Base-by-base conservation (phyloP, 2,888 invertebrate species). In the Oligia latruncula region DNA sequence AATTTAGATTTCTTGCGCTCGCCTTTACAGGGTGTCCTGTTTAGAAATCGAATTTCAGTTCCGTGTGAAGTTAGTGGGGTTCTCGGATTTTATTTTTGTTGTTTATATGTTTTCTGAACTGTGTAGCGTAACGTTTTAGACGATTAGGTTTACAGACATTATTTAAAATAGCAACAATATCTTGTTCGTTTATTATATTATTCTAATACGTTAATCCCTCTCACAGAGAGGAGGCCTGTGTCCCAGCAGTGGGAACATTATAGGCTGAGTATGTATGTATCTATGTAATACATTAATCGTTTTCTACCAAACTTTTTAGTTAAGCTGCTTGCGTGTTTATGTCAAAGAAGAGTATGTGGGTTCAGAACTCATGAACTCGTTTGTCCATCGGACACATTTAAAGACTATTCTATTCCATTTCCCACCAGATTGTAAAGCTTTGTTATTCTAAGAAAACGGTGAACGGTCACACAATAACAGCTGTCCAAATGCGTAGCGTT, bases 1-100 rank as follows among this genome's bases (percentile, higher is more conserved):
- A 92, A 94, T 94, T 94, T 94, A 93, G 94, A 93, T 92, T 91
- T 88, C 91, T 90, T 89, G 80, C 87, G 77, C 87, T 80, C 82
- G 81, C 83, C 80, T 88, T 81, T 90, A 93, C 90, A 92, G 92
- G 89, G 79, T 90, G 92, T 86, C 88, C 81, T 83, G 80, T 87
- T 88, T 87, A 77, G 71, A 82, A 83, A 89, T 84, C 43, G 82
- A 84, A 67, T 77, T 74, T 77, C 29, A 79, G 65, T 73, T 71
- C 78, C 29, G 65, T 77, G 62, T 74, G 62, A 65, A 77, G 78
- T 78, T 58, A 64, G 71, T 73, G 5, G 43, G 74, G 49, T 67
- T 71, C 35, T 78, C 67, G 67, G 73, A 68, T 78, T 74, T 76
- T 71, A 62, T 71, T 74, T 80, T n/a, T n/a, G 11, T n/a, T n/a